A percentile compares a stretch with the other conserved stretches of the same genome.
phyloP scores from a whole-genome alignment of 2,113 vertebrate species.

The Sialia sialis region DNA sequence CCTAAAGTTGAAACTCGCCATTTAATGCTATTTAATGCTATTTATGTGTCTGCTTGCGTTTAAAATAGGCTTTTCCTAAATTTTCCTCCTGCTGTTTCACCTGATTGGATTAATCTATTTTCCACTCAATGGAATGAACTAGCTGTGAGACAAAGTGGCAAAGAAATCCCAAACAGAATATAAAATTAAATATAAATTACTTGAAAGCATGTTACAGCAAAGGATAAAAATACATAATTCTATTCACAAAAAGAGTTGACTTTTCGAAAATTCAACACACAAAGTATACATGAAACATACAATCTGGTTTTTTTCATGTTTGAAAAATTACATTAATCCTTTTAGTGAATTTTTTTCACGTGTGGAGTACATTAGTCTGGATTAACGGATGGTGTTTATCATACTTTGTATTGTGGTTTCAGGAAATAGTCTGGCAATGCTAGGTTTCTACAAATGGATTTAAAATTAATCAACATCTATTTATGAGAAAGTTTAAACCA shows the following conservation, averaged over 20 bases:
- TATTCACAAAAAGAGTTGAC: neutral
- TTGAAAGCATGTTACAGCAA: slow-evolving; percentile 35
- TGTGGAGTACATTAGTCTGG: slow-evolving; percentile 71
- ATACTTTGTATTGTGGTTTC: slow-evolving; percentile 73
- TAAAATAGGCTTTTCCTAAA: slow-evolving; percentile 3
- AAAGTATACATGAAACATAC: slow-evolving; percentile 41
- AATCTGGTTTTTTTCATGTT: slow-evolving; percentile 43
- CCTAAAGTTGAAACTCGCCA: neutral
- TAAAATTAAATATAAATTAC: slow-evolving; percentile 63
- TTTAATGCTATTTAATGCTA: neutral
- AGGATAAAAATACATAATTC: slow-evolving; percentile 60
- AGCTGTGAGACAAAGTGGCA: slow-evolving; percentile 5
- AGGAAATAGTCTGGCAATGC: slow-evolving; percentile 77
- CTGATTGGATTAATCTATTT: slow-evolving; percentile 56
- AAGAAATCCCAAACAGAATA: slow-evolving; percentile 53
- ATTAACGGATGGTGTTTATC: slow-evolving; percentile 73
- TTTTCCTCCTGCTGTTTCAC: slow-evolving; percentile 35
- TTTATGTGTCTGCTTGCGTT: neutral
- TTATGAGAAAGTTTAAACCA: slow-evolving; percentile 83
- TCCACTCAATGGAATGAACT: slow-evolving; percentile 36
- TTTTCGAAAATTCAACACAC: slow-evolving; percentile 52
- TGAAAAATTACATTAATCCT: slow-evolving; percentile 71
- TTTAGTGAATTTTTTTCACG: slow-evolving; percentile 62
- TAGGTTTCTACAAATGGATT: slow-evolving; percentile 77
- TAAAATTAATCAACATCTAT: slow-evolving; percentile 84